A percentile compares a stretch with the other conserved stretches of the same genome.
phyloP scores from a whole-genome alignment of 1,140 invertebrate genomes.

The Hormaphis cornu region DNA sequence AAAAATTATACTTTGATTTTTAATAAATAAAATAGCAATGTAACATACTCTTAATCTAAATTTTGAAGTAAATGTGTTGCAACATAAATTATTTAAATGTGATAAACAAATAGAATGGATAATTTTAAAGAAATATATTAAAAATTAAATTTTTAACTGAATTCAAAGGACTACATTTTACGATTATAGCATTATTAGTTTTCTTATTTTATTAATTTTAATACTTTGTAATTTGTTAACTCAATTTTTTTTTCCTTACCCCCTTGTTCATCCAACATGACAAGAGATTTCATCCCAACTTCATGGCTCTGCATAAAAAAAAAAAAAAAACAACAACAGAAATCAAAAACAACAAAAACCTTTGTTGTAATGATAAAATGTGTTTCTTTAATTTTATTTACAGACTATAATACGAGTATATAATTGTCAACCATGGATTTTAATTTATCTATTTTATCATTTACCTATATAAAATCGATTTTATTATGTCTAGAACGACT shows the following conservation, averaged over 20 bases:
- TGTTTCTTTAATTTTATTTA: conserved; percentile 3
- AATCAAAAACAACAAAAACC: conserved; percentile 1
- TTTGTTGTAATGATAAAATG: conserved; percentile 1
- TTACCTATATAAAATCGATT: conserved; percentile 5
- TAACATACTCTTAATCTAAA: too few species aligned
- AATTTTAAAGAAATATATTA: too few species aligned
- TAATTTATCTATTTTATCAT: background rate
- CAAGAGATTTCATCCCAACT: conserved; percentile 86
- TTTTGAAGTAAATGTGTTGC: too few species aligned
- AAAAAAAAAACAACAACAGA: conserved; percentile 29
- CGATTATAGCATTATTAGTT: background rate
- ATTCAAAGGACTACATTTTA: too few species aligned
- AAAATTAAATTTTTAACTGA: too few species aligned
- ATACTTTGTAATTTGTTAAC: conserved; percentile 17
- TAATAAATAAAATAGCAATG: too few species aligned
- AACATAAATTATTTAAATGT: too few species aligned
- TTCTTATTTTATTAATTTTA: too few species aligned
- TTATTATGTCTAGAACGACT: background rate
- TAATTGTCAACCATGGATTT: background rate
- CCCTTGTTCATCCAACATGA: conserved; percentile 91
- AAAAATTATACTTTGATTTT: too few species aligned
- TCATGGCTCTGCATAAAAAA: conserved; percentile 75
- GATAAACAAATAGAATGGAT: too few species aligned
- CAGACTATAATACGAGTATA: background rate
- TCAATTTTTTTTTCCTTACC: conserved; percentile 55